A percentile compares a stretch with the other conserved stretches of the same genome.
Conservation (phyloP, 1,140 invertebrate genomes). For the Heliconius congener region DNA sequence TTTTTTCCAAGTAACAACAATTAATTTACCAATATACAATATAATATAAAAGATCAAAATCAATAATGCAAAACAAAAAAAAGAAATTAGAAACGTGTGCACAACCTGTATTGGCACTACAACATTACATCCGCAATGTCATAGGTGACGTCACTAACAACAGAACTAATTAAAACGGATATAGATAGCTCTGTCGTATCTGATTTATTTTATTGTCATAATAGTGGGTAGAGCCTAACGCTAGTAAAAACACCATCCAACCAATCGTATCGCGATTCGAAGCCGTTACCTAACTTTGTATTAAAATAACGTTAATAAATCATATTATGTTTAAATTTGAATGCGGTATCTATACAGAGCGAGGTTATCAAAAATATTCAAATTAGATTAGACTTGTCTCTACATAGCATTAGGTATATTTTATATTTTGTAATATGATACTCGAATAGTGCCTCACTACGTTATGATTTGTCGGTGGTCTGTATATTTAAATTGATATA, state of each 20-base stretch:
- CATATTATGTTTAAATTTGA: slow-evolving; percentile 19
- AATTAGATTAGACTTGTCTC: slow-evolving; percentile 24
- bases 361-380: slow-evolving; percentile 34
- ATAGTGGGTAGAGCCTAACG: slow-evolving; percentile 53
- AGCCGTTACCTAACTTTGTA: slow-evolving; percentile 5
- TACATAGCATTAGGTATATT: background rate
- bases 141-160: slow-evolving; percentile 41
- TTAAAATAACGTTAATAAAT: slow-evolving; percentile 36
- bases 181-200: slow-evolving; percentile 57
- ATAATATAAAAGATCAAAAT: too few relatives aligned
- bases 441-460: background rate
- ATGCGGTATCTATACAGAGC: slow-evolving; percentile 14
- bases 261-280: slow-evolving; percentile 32
- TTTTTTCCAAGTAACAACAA: too few relatives aligned
- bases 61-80: background rate
- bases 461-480: background rate
- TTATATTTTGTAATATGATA: background rate
- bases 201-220: slow-evolving; percentile 53
- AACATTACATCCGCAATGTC: slow-evolving; percentile 49
- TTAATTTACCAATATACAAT: too few relatives aligned
- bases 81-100: slow-evolving; percentile 10
- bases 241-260: slow-evolving; percentile 46
- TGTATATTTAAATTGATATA: background rate
- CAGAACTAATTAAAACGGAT: slow-evolving; percentile 67
- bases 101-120: background rate